Conservation (phyloP, 2,888 invertebrate genomes). For the Eumacrocentrus americanus region DNA sequence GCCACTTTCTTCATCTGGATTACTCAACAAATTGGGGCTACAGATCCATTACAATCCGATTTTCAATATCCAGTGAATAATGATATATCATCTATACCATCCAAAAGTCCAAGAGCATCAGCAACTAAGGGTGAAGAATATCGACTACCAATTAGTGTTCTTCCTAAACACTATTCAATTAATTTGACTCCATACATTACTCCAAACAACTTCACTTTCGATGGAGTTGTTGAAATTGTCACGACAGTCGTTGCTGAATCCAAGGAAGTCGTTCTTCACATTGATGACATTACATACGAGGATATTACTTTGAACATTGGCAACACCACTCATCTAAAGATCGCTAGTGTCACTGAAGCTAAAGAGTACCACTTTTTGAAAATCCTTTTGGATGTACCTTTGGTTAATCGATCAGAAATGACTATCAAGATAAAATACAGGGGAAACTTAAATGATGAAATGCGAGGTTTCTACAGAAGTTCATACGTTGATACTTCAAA, state of each 20-base stretch:
- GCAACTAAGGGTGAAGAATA: neutral
- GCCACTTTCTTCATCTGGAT: too few relatives aligned
- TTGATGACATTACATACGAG: conserved; percentile 28
- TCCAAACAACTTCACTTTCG: conserved; percentile 59
- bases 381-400: conserved; percentile 60
- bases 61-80: too few relatives aligned
- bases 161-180: conserved; percentile 66
- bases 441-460: conserved; percentile 65
- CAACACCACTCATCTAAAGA: conserved; percentile 16
- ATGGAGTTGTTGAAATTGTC: conserved; percentile 54
- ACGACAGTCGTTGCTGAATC: conserved; percentile 34
- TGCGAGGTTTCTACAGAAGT: conserved; percentile 70
- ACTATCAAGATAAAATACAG: conserved; percentile 64
- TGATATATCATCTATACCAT: too few relatives aligned
- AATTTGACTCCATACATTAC: conserved; percentile 64
- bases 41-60: too few relatives aligned
- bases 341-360: neutral
- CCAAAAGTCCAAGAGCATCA: neutral
- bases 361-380: conserved; percentile 62
- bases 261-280: conserved; percentile 43
- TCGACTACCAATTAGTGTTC: conserved; percentile 61
- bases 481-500: conserved; percentile 63
- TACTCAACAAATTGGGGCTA: neutral
- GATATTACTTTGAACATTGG: conserved; percentile 20
- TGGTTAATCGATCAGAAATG: conserved; percentile 61